Evolutionary conservation across 2,797 vertebrate genomes (phyloP).

Genomic region (Pterois miles): DNA sequence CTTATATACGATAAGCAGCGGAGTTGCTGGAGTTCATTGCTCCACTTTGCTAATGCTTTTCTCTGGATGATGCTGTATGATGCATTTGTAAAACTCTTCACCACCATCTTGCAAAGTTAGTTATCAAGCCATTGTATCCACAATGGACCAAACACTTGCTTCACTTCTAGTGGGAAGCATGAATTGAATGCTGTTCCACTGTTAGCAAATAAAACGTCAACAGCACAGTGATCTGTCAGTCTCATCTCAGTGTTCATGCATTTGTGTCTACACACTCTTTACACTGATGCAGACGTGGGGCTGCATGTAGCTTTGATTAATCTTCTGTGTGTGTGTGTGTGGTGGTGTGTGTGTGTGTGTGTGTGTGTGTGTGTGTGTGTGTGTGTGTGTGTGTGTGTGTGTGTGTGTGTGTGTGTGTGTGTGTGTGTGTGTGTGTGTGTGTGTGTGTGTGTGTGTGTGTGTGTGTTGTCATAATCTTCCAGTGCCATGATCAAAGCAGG

Average conservation of each 20-base stretch:
- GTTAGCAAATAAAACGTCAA: constrained; percentile 4
- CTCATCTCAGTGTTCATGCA: neutral
- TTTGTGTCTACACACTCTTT: constrained; percentile 4
- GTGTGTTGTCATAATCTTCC: constrained; percentile 66
- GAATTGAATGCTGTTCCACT: neutral
- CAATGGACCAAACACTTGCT: neutral
- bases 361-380: constrained; percentile 21
- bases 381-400: constrained; percentile 20
- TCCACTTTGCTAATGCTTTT: too few species aligned
- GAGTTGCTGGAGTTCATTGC: too few species aligned
- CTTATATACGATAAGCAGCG: too few species aligned
- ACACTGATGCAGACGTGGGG: constrained; percentile 13
- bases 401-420: constrained; percentile 24
- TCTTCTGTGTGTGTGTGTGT: constrained; percentile 41
- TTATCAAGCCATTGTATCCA: neutral
- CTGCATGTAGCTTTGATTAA: constrained; percentile 66
- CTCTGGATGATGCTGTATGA: too few species aligned
- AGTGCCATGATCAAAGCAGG: constrained; percentile 78
- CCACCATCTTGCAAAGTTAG: neutral
- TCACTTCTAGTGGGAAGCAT: neutral
- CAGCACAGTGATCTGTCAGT: neutral
- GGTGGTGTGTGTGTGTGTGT: constrained; percentile 19
- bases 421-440: constrained; percentile 26
- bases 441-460: constrained; percentile 25
- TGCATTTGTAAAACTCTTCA: neutral